Evolutionary conservation across 2,113 vertebrate species (phyloP), one percentile per base, ranked within the genome.

Genomic region (Siniperca chuatsi): DNA sequence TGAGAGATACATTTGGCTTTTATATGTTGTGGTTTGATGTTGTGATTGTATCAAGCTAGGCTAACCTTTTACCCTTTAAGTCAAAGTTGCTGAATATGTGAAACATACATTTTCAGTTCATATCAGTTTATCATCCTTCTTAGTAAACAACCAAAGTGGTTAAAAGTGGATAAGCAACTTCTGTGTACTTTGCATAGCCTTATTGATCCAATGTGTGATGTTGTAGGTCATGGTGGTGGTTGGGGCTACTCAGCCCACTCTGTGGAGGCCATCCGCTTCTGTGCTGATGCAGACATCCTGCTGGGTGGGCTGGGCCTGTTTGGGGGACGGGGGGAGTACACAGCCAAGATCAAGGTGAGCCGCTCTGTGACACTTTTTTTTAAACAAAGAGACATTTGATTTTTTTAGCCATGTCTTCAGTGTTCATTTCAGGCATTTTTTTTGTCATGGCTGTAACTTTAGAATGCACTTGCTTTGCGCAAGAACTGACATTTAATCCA

Each of bases 211-310:
- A 5, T 85, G 60, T 81, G 46, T 68, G 78, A 50, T 91, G 9
- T 72, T 94, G 44, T 84, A 99, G 98, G 98, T 96, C 98, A 99
- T n/a, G 98, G 98, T 82, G 98, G 98, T 71, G 98, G 98, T 69
- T 99, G 98, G 98, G 98, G 98, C 74, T 99, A 99, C 89, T 99
- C 98, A 2, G 98, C 98, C 20, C 98, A 99, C 91, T 99, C 98
- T 13, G 98, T 99, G 69, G 98, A 99, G 95, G 98, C 98, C 65
- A 98, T 99, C 69, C 98, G 98, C 75, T 99, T 99, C 90, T 98
- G 97, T 93, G 97, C 98, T 0, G 98, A 99, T 78, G 97, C 98
- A 0, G 98, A 99, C 85, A 98, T 99, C 94, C 94, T 99, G 71
- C 95, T 99, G 72, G 98, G 98, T 71, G 98, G 98, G 15, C 96